Base-by-base conservation (phyloP, 2,797 vertebrate species). In the Ambastaia sidthimunki region DNA sequence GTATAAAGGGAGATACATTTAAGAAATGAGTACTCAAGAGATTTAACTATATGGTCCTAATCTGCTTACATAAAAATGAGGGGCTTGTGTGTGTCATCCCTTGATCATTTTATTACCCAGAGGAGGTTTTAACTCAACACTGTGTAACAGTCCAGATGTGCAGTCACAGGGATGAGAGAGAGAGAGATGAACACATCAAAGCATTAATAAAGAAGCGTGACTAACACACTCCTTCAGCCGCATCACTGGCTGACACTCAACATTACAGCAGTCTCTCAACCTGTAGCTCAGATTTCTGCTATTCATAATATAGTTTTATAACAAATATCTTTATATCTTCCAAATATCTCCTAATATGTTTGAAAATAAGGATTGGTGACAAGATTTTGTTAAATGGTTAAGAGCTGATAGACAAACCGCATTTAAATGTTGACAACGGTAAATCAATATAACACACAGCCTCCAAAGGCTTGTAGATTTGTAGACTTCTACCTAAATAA, bases 91-190 rank as follows among this genome's bases (percentile, higher is more conserved):
- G 25, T 59, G 54, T 57, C n/a, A n/a, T 59, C 57, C 15, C 25
- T 13, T 25, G 3, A 13, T 25, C 57, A 13, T 23, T 60, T 60
- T 60, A 25, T 15, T 60, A 13, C 57, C 54, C n/a, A 57, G 19
- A 25, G 12, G 4, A 25, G 21, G 21, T 15, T 59, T 12, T 16
- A 31, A 62, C 25, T 62, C 25, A 31, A 31, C 25, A 18, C 57
- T 59, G 19, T 41, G 52, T 25, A 44, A 44, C 70, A 16, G 70
- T 71, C n/a, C 16, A 71, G 31, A 71, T 57, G 52, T 57, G 70
- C n/a, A 34, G 13, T n/a, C n/a, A 57, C 34, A 59, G 52, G 57
- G 57, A 5, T 23, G 10, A 10, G 41, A 44, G 41, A 11, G 41
- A 41, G 37, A 41, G 9, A 41, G 37, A 41, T 59, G 55, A 59